These are phyloP conservation scores for Dasypolia templi DNA, from an alignment of 2,888 invertebrate species.

Conservation along the genomic window DNA sequence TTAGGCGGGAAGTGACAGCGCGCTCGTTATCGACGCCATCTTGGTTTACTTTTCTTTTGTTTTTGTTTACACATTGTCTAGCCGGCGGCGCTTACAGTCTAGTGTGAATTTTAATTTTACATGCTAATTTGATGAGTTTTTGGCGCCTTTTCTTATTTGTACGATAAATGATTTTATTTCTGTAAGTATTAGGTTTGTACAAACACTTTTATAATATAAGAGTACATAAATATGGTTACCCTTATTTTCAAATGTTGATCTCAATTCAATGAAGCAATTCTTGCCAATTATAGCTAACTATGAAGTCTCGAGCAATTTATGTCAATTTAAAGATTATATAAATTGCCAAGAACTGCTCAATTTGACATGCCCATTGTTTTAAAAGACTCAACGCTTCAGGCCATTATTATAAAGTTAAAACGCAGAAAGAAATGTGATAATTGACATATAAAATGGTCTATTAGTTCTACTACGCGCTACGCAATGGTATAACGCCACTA, in stretches of 20 bases:
- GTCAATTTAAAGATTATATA: not conserved
- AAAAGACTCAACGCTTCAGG: too few relatives aligned
- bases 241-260: not conserved
- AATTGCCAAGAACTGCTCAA: not conserved
- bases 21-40: slow-evolving; percentile 84
- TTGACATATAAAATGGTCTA: too few relatives aligned
- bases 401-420: not conserved
- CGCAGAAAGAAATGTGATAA: too few relatives aligned
- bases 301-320: not conserved
- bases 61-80: slow-evolving; percentile 61
- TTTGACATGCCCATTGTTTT: not conserved
- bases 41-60: slow-evolving; percentile 71
- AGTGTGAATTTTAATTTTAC: slow-evolving; percentile 41
- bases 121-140: slow-evolving; percentile 23
- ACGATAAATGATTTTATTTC: too few relatives aligned
- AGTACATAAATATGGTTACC: not conserved
- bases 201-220: not conserved
- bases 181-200: too few relatives aligned
- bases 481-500: not conserved
- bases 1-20: slow-evolving; percentile 86
- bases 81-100: slow-evolving; percentile 46
- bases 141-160: not conserved
- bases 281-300: not conserved
- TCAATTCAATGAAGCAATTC: not conserved
- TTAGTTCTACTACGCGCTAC: not conserved